Percentiles rank a stretch among this genome's conserved stretches.
These are phyloP conservation scores for Coendou prehensilis DNA, from an alignment of 2,797 vertebrate species.

Conservation along the genomic window DNA sequence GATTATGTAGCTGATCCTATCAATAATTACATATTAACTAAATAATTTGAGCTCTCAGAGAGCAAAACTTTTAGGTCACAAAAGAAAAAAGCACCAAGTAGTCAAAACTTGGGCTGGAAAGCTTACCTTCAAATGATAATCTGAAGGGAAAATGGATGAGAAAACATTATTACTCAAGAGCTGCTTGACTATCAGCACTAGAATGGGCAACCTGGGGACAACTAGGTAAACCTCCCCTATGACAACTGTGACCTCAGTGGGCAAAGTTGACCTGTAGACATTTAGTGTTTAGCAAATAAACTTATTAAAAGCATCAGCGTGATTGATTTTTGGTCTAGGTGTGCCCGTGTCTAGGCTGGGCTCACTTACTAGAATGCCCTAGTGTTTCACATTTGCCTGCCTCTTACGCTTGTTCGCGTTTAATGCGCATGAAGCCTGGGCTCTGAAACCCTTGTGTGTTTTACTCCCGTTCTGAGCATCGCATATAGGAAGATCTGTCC, in stretches of 20 bases:
- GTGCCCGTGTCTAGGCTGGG: background rate
- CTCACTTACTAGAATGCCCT: background rate
- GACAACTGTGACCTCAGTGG: background rate
- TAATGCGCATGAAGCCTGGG: background rate
- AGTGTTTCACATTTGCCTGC: background rate
- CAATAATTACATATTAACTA: background rate
- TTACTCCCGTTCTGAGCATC: background rate
- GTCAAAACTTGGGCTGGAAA: background rate
- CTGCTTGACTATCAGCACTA: background rate
- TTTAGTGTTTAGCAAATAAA: background rate
- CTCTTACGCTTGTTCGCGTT: background rate
- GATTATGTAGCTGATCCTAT: background rate
- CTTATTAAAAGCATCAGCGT: background rate
- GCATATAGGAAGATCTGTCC: background rate
- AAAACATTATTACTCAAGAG: background rate
- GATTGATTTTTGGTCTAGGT: background rate
- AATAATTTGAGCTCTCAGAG: background rate
- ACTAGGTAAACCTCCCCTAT: background rate
- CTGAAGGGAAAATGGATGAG: background rate
- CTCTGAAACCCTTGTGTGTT: background rate
- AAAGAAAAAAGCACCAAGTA: background rate
- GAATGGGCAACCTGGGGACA: background rate
- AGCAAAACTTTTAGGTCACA: background rate
- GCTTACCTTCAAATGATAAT: constrained; percentile 10
- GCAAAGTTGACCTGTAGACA: background rate